A percentile compares a stretch with the other conserved stretches of the same genome.
Evolutionary conservation across 2,888 invertebrate species (phyloP).

Genomic region (Spialia ferax): DNA sequence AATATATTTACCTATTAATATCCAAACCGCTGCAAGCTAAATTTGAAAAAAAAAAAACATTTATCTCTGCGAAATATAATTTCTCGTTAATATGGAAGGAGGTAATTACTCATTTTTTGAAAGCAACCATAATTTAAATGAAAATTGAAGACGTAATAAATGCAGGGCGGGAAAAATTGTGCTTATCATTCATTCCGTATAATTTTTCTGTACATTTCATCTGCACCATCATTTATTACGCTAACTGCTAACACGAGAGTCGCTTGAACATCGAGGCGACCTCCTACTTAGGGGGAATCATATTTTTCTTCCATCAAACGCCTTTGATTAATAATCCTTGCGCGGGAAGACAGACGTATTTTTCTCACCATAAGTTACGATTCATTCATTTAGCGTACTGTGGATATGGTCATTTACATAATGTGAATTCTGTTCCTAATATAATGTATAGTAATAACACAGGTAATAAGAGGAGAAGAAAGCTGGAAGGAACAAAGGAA

Average conservation of each 20-base stretch:
- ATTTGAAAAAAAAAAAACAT: too few relatives aligned
- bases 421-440: not conserved
- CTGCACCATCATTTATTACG: slow-evolving; percentile 52
- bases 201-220: slow-evolving; percentile 35
- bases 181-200: slow-evolving; percentile 28
- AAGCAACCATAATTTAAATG: not conserved
- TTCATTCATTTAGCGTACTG: slow-evolving; percentile 69
- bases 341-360: slow-evolving; percentile 71
- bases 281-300: slow-evolving; percentile 61
- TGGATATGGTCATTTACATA: slow-evolving; percentile 50
- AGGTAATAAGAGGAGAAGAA: too few relatives aligned
- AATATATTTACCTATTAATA: too few relatives aligned
- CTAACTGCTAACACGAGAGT: slow-evolving; percentile 52
- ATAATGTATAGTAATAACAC: too few relatives aligned
- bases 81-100: not conserved
- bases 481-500: too few relatives aligned
- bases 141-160: slow-evolving; percentile 5
- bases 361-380: slow-evolving; percentile 79
- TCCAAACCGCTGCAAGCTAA: not conserved
- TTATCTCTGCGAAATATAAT: too few relatives aligned
- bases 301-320: slow-evolving; percentile 73
- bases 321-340: slow-evolving; percentile 76
- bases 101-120: not conserved
- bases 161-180: slow-evolving; percentile 7
- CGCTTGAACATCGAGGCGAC: slow-evolving; percentile 57